phyloP scores from a whole-genome alignment of 2,888 invertebrate species.

The Polyploca ridens region DNA sequence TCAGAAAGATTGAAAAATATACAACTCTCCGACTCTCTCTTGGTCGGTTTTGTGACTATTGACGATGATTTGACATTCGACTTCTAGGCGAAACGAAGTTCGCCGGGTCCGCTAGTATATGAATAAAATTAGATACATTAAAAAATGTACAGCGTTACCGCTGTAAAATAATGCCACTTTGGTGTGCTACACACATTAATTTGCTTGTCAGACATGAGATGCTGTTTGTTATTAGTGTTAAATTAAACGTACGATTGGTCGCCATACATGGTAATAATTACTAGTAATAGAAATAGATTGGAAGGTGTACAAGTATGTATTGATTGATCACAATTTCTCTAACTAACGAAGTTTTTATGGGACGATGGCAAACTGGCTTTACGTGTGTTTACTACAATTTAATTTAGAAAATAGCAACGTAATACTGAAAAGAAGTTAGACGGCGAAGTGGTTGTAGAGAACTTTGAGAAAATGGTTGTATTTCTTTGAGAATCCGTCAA shows the following conservation, averaged over 20 bases:
- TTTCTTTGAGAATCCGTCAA: no score
- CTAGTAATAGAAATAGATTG: slow-evolving; percentile 12
- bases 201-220: slow-evolving; percentile 32
- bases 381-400: background rate
- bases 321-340: background rate
- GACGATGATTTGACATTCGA: no score
- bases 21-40: no score
- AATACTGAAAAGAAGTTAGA: background rate
- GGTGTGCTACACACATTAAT: slow-evolving; percentile 23
- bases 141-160: background rate
- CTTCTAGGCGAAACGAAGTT: no score
- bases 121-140: no score
- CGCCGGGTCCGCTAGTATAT: no score
- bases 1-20: no score
- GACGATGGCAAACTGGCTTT: background rate
- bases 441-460: no score
- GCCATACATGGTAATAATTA: slow-evolving; percentile 32
- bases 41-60: no score
- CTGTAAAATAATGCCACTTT: background rate
- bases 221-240: slow-evolving; percentile 46
- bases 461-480: no score
- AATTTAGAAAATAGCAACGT: background rate
- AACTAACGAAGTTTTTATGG: background rate
- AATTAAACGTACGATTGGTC: slow-evolving; percentile 46
- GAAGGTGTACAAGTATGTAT: slow-evolving; percentile 14